Conservation (phyloP, 2,797 vertebrate species). For the Pseudotriccus pelzelni region DNA sequence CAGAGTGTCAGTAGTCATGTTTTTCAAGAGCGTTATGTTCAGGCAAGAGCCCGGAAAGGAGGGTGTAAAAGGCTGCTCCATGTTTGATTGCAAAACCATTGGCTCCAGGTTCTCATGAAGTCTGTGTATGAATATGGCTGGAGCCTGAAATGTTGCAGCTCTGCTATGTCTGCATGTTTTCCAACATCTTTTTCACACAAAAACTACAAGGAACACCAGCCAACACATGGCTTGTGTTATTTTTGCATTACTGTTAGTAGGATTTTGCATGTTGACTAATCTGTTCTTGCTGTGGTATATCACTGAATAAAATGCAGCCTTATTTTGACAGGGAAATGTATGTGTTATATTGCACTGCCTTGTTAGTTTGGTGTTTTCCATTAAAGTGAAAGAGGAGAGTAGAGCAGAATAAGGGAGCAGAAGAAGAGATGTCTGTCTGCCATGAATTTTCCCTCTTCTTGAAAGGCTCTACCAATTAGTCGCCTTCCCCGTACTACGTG, state of each 20-base stretch:
- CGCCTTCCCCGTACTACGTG: rapidly evolving
- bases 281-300: background rate
- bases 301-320: background rate
- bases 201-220: background rate
- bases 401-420: background rate
- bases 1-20: background rate
- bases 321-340: background rate
- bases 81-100: background rate
- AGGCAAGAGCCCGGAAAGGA: background rate
- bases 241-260: background rate
- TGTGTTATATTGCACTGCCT: background rate
- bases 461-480: background rate
- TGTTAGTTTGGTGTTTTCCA: background rate
- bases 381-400: background rate
- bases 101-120: background rate
- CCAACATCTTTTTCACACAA: background rate
- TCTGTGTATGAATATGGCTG: background rate
- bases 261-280: background rate
- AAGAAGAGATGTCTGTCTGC: background rate
- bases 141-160: background rate
- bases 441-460: background rate
- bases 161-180: background rate
- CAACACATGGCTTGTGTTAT: background rate
- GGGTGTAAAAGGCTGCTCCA: background rate
- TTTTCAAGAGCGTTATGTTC: background rate